phyloP scores from a whole-genome alignment of 2,888 invertebrate genomes.

The Troides aeacus region DNA sequence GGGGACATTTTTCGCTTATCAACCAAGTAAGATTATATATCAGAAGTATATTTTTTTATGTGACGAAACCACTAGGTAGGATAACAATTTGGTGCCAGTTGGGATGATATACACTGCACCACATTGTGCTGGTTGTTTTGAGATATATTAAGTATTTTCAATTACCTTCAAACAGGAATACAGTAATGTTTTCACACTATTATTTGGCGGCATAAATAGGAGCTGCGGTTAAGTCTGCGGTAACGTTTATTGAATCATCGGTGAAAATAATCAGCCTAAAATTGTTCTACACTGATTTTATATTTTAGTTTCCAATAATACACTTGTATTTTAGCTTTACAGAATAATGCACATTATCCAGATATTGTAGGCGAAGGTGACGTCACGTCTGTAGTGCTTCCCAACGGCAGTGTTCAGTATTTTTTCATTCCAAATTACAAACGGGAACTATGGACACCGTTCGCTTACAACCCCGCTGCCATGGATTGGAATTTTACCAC shows the following conservation, averaged over 20 bases:
- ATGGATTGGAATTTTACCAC: conserved; percentile 36
- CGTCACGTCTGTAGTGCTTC: conserved; percentile 51
- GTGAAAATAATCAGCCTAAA: not conserved
- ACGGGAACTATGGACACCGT: conserved; percentile 38
- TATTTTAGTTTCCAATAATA: not conserved
- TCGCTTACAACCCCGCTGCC: conserved; percentile 32
- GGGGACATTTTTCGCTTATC: conserved; percentile 29
- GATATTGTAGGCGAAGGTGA: conserved; percentile 68
- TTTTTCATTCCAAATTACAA: conserved; percentile 56
- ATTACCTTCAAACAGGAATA: too few species aligned
- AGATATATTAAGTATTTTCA: too few species aligned
- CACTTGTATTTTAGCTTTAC: conserved; percentile 29
- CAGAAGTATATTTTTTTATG: not conserved
- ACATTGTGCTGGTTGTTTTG: too few species aligned
- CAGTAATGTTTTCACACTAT: too few species aligned
- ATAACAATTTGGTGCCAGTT: too few species aligned
- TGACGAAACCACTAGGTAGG: too few species aligned
- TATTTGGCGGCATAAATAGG: too few species aligned
- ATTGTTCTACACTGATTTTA: not conserved
- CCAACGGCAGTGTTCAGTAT: conserved; percentile 61
- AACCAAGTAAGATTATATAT: conserved; percentile 31
- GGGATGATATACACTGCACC: too few species aligned
- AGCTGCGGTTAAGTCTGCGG: too few species aligned
- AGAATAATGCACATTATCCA: conserved; percentile 36
- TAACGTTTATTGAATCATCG: too few species aligned